phyloP scores from a whole-genome alignment of 1,140 invertebrate genomes.

The Portunus trituberculatus region DNA sequence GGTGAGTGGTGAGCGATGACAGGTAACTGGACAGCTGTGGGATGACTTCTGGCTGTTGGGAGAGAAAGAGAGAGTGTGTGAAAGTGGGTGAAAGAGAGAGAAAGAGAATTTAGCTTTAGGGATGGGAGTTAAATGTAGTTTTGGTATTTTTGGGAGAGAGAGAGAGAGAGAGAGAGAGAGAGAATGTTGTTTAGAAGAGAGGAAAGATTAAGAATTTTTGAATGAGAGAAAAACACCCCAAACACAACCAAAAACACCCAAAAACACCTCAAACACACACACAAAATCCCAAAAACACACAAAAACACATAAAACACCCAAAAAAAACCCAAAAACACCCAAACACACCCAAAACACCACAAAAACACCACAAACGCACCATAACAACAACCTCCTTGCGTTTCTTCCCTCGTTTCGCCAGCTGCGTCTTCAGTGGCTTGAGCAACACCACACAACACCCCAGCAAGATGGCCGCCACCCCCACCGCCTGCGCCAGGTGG shows the following conservation, averaged over 20 bases:
- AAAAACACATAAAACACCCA: no score
- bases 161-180: background rate
- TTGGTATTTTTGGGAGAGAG: background rate
- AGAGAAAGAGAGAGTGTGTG: background rate
- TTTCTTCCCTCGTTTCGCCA: background rate
- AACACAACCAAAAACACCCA: no score
- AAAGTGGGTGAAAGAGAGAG: slow-evolving; percentile 23
- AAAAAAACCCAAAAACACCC: no score
- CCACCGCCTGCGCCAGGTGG: background rate
- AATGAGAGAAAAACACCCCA: no score
- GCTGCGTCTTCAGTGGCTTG: background rate
- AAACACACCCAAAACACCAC: no score
- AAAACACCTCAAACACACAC: no score
- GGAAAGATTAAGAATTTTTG: no score
- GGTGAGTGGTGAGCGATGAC: background rate
- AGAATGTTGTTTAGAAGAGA: background rate
- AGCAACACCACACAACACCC: background rate
- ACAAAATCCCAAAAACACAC: no score
- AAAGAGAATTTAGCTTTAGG: background rate
- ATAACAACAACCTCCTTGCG: background rate
- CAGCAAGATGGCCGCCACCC: background rate
- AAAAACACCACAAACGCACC: background rate
- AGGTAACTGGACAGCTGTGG: background rate
- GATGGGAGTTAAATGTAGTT: no score
- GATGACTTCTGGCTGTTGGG: background rate